phyloP scores from a whole-genome alignment of 2,113 vertebrate species.

The Myotis brandtii region DNA sequence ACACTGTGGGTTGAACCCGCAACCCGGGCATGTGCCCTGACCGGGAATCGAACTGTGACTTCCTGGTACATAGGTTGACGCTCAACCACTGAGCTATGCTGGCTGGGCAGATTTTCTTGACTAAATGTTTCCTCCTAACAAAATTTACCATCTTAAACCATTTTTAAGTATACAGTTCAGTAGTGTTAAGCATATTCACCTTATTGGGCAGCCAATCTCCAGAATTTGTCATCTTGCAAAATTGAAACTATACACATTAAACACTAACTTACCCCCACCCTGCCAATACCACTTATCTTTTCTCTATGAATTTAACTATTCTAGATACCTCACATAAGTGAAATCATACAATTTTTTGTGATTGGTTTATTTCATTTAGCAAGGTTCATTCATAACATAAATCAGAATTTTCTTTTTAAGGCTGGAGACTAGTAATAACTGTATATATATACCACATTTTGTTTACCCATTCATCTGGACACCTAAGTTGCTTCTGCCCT shows the following conservation, averaged over 20 bases:
- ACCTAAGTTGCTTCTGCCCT: neutral
- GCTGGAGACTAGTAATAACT: neutral
- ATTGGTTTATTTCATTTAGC: neutral
- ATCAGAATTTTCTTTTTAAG: slow-evolving; percentile 6
- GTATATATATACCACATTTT: neutral
- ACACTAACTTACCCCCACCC: neutral
- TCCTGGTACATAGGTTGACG: too few relatives aligned
- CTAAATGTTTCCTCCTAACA: neutral
- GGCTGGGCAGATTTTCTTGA: neutral
- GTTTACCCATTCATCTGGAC: slow-evolving; percentile 4
- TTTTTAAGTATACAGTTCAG: neutral
- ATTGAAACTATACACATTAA: neutral
- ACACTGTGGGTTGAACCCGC: too few relatives aligned
- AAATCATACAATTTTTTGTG: neutral
- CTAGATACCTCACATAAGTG: neutral
- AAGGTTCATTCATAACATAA: neutral
- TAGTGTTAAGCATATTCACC: neutral
- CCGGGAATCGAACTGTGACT: too few relatives aligned
- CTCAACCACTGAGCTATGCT: too few relatives aligned
- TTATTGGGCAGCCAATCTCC: neutral
- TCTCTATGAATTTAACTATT: neutral
- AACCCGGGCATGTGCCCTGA: too few relatives aligned
- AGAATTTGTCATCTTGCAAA: slow-evolving; percentile 19
- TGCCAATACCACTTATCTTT: neutral
- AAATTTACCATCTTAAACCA: slow-evolving; percentile 1